A percentile compares a stretch with the other conserved stretches of the same genome.
These are phyloP conservation scores for Indicator indicator DNA, from an alignment of 2,113 vertebrate species.

Conservation along the genomic window DNA sequence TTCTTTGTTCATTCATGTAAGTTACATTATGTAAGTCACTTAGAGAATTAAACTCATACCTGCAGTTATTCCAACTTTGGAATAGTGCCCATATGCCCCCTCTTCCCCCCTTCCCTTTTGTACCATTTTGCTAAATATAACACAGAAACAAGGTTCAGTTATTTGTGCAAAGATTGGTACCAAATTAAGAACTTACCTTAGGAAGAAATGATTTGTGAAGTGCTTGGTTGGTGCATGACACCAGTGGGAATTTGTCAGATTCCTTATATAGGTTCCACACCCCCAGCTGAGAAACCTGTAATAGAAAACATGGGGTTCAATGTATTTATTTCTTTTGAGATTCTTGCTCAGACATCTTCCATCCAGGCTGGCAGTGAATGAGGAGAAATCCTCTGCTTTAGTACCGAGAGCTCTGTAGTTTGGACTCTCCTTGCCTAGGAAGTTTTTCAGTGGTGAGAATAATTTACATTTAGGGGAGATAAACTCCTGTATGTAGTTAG, in stretches of 20 bases:
- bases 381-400: background rate
- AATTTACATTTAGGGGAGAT: background rate
- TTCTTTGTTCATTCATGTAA: background rate
- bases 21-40: background rate
- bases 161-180: background rate
- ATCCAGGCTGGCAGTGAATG: background rate
- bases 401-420: background rate
- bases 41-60: background rate
- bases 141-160: background rate
- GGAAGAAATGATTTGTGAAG: background rate
- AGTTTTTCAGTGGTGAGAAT: background rate
- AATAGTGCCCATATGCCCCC: background rate
- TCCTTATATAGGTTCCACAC: background rate
- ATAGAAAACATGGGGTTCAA: background rate
- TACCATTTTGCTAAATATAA: background rate
- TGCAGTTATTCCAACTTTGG: background rate
- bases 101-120: background rate
- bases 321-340: background rate
- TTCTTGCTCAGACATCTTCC: background rate
- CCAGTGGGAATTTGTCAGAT: background rate
- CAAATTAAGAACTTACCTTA: background rate
- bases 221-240: background rate
- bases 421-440: background rate
- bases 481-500: rapidly evolving
- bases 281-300: background rate